These are phyloP conservation scores for Danionella dracula DNA, from an alignment of 2,797 vertebrate genomes.

Conservation along the genomic window DNA sequence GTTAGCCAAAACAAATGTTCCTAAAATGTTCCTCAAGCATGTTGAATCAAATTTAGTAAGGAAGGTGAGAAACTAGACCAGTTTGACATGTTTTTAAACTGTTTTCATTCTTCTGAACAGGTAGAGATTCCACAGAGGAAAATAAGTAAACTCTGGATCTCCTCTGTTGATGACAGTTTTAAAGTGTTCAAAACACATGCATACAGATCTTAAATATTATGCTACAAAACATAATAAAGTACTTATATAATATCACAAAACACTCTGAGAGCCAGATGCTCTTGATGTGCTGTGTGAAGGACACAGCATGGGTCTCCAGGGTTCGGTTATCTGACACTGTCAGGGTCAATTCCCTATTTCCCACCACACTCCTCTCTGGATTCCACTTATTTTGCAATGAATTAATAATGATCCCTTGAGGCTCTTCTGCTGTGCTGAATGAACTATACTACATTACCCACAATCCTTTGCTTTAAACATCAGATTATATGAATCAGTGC, in stretches of 20 bases:
- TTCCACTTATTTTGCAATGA: constrained; percentile 12
- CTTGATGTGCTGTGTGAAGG: not conserved
- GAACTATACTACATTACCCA: constrained; percentile 4
- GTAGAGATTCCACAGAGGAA: not conserved
- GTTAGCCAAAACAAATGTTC: constrained; percentile 40
- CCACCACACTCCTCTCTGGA: not conserved
- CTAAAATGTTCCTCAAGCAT: constrained; percentile 29
- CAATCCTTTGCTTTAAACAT: not conserved
- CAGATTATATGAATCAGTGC: no score
- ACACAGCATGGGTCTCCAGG: not conserved
- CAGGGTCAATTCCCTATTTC: not conserved
- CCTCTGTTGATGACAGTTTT: not conserved
- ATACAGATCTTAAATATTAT: not conserved
- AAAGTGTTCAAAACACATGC: not conserved
- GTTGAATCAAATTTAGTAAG: constrained; percentile 1
- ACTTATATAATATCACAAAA: not conserved
- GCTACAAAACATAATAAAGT: not conserved
- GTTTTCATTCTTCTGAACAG: constrained; percentile 22
- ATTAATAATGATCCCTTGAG: constrained; percentile 19
- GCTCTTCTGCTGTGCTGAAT: constrained; percentile 2
- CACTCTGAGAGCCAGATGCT: not conserved
- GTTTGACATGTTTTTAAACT: constrained; percentile 14
- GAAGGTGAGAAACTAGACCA: constrained; percentile 1
- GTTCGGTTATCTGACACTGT: not conserved
- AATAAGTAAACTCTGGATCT: not conserved